Base-by-base conservation (phyloP, 2,888 invertebrate species). In the Nomada goodeniana region DNA sequence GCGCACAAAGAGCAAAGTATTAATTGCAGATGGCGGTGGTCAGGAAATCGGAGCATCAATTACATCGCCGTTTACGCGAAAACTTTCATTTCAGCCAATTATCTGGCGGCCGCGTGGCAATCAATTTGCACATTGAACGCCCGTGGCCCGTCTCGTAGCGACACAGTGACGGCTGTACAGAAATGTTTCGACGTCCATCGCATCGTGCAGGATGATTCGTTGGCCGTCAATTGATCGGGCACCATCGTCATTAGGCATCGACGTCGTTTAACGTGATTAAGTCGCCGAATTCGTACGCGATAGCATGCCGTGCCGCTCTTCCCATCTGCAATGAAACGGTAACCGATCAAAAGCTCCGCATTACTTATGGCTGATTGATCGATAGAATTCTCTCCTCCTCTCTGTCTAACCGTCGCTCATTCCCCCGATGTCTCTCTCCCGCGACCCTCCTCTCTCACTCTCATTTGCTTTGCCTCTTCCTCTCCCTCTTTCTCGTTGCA, bases 311-410 rank as follows among this genome's bases (percentile, higher is more conserved):
- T 75, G 82, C 80, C 68, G 73, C 83, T 80, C 86, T 89, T 84
- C 83, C 81, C 81, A 83, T 84, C 83, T 82, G 89, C 87, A 88
- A 88, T 87, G 84, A 85, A 85, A 88, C 88, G 88, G 85, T 85
- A 81, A 86, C 88, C 89, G 88, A 85, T 88, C 88, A 87, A 89
- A 89, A 88, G 89, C 87, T 80, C 89, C 85, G 89, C 90, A 89
- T 90, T 89, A 88, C 90, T 90, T 88, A 89, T 88, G 87, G 89
- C 83, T 88, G 89, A 90, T 90, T 89, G 89, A 90, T 90, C 89
- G 89, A 90, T 89, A 90, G 88, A 86, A 64, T 59, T 59, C 80
- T 44, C 76, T 61, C 67, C 42, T 23, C 69, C 60, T 42, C 23
- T 11, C 47, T 42, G 57, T 52, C n/a, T 20, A 52, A 11, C 63